These are phyloP conservation scores for Coleophora deauratella DNA, from an alignment of 2,888 invertebrate species.

Conservation along the genomic window DNA sequence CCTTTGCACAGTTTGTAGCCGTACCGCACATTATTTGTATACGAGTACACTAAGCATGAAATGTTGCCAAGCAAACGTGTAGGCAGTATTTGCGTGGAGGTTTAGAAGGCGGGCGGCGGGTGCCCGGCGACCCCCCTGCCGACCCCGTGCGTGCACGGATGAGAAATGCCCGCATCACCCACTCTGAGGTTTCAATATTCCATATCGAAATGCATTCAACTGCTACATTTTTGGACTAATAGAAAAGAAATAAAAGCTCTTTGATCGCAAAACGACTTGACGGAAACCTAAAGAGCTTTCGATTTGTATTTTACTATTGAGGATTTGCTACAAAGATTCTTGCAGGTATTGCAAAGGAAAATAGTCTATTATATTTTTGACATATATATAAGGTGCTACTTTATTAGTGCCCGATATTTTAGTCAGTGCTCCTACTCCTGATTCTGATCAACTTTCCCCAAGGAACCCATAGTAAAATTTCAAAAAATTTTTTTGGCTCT, in stretches of 20 bases:
- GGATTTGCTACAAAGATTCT: too few species aligned
- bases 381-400: too few species aligned
- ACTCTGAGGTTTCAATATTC: slow-evolving; percentile 67
- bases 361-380: too few species aligned
- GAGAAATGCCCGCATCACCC: slow-evolving; percentile 56
- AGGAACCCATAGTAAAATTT: too few species aligned
- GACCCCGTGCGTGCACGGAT: slow-evolving; percentile 57
- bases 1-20: slow-evolving; percentile 63
- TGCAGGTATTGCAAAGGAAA: too few species aligned
- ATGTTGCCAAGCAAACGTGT: slow-evolving; percentile 73
- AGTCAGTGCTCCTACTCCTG: too few species aligned
- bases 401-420: too few species aligned
- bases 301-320: too few species aligned
- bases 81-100: slow-evolving; percentile 71
- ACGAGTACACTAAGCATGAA: slow-evolving; percentile 65
- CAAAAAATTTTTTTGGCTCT: too few species aligned
- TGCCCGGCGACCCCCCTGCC: slow-evolving; percentile 23
- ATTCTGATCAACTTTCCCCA: too few species aligned
- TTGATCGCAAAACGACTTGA: slow-evolving; percentile 8
- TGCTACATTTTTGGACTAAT: slow-evolving; percentile 55
- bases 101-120: slow-evolving; percentile 60
- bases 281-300: slow-evolving; percentile 22
- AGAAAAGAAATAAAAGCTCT: slow-evolving; percentile 30
- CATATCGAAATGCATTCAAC: slow-evolving; percentile 65
- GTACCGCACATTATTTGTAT: slow-evolving; percentile 69